Base-by-base conservation (phyloP, 2,797 vertebrate species). In the Intellagama lesueurii region DNA sequence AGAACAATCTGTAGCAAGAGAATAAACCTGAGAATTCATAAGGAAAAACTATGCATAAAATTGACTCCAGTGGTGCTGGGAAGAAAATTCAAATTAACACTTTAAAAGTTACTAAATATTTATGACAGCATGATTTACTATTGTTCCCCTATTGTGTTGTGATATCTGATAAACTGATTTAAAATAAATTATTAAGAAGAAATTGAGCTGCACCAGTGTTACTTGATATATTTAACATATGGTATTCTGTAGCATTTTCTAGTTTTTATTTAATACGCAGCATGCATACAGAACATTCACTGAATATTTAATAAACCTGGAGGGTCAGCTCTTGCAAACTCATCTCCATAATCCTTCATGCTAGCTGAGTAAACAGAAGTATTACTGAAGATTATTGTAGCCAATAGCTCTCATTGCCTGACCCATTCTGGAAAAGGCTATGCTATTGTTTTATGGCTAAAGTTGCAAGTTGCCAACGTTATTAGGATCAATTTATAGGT, bases 241-340 rank as follows among this genome's bases (percentile, higher is more conserved):
- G 64, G 72, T 92, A 91, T 66, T 94, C 78, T 87, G 84, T 83
- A 93, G 83, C 91, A 92, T 94, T 95, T 96, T 95, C 92, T 90
- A 86, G 2, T 89, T 93, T 95, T 92, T 94, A 88, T 95, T 97
- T 97, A 96, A 96, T 97, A 96, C 95, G 87, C 96, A 93, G 93
- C 90, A 87, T 96, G 95, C 94, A 92, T 96, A 49, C 89, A 89
- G 91, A 87, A 89, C 94, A 91, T 91, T 90, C 88, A 87, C 78
- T 95, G 94, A 97, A 97, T 98, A 96, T 96, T 96, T 97, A 97
- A 95, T 97, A 96, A 96, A 96, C 95, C 95, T 97, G 91, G 96
- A 94, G 96, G 97, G 93, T 96, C 93, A 95, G 86, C 88, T 95
- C 91, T 94, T 92, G 87, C 94, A 92, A 93, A 75, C 91, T 95